Evolutionary conservation across 2,797 vertebrate genomes (phyloP).

Genomic region (Picus viridis): DNA sequence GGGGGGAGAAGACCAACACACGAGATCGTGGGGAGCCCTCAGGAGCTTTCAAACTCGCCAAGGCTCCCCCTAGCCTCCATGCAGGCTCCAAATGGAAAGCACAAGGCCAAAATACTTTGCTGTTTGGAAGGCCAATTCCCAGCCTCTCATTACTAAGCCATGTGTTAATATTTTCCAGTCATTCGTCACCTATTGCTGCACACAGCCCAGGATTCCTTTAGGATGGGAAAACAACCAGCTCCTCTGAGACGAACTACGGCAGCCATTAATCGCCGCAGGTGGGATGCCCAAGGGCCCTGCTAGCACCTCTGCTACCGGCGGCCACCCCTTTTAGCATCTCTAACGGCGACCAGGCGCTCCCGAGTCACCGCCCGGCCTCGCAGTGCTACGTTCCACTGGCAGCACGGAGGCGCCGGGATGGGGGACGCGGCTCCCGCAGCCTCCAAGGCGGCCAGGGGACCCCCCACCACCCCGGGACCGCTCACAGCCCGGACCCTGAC

Average conservation of each 20-base stretch:
- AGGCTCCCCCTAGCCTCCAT: not conserved
- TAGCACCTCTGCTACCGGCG: not conserved
- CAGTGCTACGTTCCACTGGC: not conserved
- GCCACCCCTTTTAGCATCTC: not conserved
- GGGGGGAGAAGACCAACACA: no score
- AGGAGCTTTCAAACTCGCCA: no score
- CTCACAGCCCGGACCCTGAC: not conserved
- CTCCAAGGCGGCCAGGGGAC: accelerated
- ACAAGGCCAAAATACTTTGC: accelerated
- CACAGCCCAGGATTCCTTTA: not conserved
- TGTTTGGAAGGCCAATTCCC: accelerated
- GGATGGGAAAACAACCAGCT: accelerated
- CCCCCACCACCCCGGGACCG: not conserved
- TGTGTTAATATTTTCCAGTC: accelerated
- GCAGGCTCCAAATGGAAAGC: accelerated
- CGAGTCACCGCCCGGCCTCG: not conserved
- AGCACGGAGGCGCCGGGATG: not conserved
- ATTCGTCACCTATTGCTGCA: not conserved
- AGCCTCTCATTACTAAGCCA: accelerated
- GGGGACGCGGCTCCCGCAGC: not conserved
- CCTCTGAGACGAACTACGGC: not conserved
- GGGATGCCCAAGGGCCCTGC: not conserved
- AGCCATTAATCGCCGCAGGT: accelerated
- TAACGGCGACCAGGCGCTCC: accelerated
- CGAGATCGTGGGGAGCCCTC: accelerated